A percentile compares a stretch with the other conserved stretches of the same genome.
phyloP scores from a whole-genome alignment of 2,797 vertebrate genomes.

The Otolemur crassicaudatus region DNA sequence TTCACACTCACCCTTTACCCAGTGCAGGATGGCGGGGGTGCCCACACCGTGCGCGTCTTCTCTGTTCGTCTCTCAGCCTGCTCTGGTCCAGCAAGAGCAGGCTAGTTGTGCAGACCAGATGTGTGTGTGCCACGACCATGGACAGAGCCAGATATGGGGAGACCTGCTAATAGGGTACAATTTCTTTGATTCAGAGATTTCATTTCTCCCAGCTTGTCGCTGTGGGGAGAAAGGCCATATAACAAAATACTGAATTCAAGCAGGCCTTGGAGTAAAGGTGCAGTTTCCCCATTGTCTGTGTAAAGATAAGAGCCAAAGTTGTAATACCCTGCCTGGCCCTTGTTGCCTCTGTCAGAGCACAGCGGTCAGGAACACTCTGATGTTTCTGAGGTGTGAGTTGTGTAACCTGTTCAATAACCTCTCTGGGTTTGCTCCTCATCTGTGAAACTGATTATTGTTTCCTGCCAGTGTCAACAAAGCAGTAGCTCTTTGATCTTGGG shows the following conservation, averaged over 20 bases:
- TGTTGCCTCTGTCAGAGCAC: not conserved
- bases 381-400: not conserved
- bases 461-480: not conserved
- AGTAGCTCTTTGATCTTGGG: not conserved
- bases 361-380: not conserved
- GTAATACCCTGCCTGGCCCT: too few relatives aligned
- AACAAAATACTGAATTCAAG: not conserved
- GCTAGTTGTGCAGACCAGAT: not conserved
- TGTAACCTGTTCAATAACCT: not conserved
- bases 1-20: not conserved
- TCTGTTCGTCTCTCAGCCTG: not conserved
- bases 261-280: not conserved
- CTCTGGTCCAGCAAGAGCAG: not conserved
- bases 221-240: not conserved
- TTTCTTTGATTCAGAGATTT: not conserved
- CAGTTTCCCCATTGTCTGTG: not conserved
- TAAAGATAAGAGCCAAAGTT: not conserved
- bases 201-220: not conserved
- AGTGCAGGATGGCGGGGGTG: rapidly evolving
- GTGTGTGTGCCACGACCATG: rapidly evolving
- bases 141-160: not conserved
- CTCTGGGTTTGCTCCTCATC: not conserved
- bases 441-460: not conserved
- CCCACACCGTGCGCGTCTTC: rapidly evolving
- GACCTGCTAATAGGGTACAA: too few relatives aligned